Evolutionary conservation across 2,888 invertebrate genomes (phyloP).

Genomic region (Corbicula japonica): DNA sequence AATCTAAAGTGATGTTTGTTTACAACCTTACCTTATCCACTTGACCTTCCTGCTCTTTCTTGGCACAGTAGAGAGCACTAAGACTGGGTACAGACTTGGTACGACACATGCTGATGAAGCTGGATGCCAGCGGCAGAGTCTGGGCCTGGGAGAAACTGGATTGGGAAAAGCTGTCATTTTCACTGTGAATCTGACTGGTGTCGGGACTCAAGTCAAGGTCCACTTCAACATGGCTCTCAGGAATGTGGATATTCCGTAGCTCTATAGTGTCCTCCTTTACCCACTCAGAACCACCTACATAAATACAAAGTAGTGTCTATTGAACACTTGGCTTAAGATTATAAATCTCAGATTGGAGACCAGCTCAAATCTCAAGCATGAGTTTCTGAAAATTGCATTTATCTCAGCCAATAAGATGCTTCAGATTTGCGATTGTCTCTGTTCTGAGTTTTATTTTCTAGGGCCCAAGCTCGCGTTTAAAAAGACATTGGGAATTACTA

Average conservation of each 20-base stretch:
- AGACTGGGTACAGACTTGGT: constrained; percentile 83
- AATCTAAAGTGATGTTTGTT: no score
- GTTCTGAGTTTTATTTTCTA: no score
- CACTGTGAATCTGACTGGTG: constrained; percentile 43
- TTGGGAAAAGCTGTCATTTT: constrained; percentile 52
- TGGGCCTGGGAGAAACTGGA: constrained; percentile 22
- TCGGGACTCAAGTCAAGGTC: constrained; percentile 76
- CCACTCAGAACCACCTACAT: constrained; percentile 93
- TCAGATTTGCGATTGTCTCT: no score
- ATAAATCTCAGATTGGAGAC: background rate
- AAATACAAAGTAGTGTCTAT: background rate
- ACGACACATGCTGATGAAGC: constrained; percentile 72
- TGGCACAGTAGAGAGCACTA: constrained; percentile 81
- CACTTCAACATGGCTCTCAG: constrained; percentile 84
- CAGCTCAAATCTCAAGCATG: background rate
- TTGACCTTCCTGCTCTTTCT: constrained; percentile 59
- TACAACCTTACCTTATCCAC: constrained; percentile 49
- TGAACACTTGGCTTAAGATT: background rate
- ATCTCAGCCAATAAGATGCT: no score
- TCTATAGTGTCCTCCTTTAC: constrained; percentile 98
- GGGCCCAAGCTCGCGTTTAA: no score
- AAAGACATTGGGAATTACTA: no score
- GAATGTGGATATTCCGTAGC: constrained; percentile 94
- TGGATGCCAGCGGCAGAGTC: constrained; percentile 68
- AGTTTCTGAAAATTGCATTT: no score